These are phyloP conservation scores for Argyrosomus japonicus DNA, from an alignment of 2,113 vertebrate genomes.

Conservation along the genomic window DNA sequence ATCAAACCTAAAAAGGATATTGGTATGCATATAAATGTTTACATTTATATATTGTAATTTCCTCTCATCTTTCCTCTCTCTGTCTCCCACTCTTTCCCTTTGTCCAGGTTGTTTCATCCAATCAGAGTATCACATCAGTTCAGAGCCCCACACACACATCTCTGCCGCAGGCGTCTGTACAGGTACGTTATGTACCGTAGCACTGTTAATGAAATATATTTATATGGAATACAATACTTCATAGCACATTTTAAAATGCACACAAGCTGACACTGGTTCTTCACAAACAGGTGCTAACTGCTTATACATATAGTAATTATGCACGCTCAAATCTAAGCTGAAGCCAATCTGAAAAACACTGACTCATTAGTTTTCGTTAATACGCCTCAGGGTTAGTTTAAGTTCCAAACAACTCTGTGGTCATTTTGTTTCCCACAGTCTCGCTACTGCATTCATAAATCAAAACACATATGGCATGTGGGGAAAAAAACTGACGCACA, in stretches of 20 bases:
- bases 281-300: background rate
- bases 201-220: background rate
- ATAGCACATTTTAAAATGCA: background rate
- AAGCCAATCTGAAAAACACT: background rate
- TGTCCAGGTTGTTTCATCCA: slow-evolving; percentile 66
- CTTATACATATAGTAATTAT: background rate
- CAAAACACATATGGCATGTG: background rate
- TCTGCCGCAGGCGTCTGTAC: slow-evolving; percentile 67
- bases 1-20: background rate
- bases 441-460: background rate
- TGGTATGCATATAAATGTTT: background rate
- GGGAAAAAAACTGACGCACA: background rate
- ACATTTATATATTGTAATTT: slow-evolving; percentile 1
- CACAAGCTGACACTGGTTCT: background rate
- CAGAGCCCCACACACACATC: slow-evolving; percentile 78
- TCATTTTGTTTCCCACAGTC: background rate
- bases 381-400: background rate
- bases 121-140: slow-evolving; percentile 67
- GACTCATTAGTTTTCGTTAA: background rate
- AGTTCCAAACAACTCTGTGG: background rate
- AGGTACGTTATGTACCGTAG: slow-evolving; percentile 65
- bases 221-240: background rate
- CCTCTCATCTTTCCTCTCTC: background rate
- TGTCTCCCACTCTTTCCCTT: slow-evolving; percentile 2
- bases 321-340: background rate